phyloP scores from a whole-genome alignment of 2,113 vertebrate genomes.

The Sorex araneus region DNA sequence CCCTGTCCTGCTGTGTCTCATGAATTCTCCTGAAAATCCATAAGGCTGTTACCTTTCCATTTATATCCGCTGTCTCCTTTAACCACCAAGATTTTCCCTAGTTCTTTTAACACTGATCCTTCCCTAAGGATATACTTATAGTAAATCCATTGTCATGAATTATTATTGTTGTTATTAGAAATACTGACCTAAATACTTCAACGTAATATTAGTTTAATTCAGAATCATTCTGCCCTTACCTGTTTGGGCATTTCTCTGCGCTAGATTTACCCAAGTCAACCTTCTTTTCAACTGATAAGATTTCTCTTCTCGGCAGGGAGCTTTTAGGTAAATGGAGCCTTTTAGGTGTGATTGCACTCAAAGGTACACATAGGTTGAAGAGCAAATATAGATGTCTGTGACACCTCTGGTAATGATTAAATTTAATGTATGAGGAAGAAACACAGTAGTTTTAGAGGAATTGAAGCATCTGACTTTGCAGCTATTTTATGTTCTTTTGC shows the following conservation, averaged over 20 bases:
- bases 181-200: no score
- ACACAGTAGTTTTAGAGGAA: background rate
- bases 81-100: background rate
- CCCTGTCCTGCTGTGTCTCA: background rate
- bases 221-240: no score
- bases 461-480: background rate
- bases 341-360: background rate
- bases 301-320: background rate
- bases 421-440: background rate
- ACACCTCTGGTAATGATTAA: background rate
- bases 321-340: background rate
- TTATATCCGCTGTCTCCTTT: background rate
- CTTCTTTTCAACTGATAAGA: background rate
- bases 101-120: background rate
- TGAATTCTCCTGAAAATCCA: rapidly evolving
- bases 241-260: background rate
- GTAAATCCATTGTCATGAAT: background rate
- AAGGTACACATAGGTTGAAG: background rate
- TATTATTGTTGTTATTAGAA: background rate
- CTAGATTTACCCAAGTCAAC: background rate
- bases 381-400: background rate
- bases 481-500: background rate
- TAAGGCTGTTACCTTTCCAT: rapidly evolving
- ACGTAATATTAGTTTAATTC: no score
- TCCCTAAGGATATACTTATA: background rate